phyloP scores from a whole-genome alignment of 2,797 vertebrate genomes.

The Platalea minor region DNA sequence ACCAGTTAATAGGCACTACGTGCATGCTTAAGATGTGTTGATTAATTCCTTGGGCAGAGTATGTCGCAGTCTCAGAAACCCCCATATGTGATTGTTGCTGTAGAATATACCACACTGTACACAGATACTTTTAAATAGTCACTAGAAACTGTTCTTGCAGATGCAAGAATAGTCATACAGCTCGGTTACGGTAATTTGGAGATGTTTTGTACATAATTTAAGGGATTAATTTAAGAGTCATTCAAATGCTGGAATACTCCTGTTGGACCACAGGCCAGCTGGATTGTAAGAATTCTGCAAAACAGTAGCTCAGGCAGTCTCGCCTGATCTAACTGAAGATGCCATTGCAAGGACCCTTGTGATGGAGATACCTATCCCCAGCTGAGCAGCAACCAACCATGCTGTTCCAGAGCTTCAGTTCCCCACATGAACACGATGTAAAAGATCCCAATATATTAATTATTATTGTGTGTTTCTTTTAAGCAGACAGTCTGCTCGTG shows the following conservation, averaged over 20 bases:
- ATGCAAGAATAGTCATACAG: not conserved
- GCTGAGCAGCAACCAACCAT: not conserved
- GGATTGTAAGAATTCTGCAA: not conserved
- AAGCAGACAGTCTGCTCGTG: not conserved
- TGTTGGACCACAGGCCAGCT: not conserved
- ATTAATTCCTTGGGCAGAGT: not conserved
- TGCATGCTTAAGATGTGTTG: not conserved
- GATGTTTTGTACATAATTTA: not conserved
- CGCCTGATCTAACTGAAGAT: not conserved
- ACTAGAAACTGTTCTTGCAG: not conserved
- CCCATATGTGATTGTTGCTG: not conserved
- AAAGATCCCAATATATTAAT: not conserved
- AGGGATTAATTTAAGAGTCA: too few relatives aligned
- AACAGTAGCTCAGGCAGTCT: not conserved
- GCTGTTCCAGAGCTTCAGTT: not conserved
- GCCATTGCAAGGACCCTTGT: not conserved
- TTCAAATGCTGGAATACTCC: not conserved
- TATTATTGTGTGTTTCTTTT: not conserved
- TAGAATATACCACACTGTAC: not conserved
- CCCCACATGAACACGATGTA: rapidly evolving
- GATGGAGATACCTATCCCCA: not conserved
- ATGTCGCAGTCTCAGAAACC: not conserved
- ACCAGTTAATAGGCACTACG: not conserved
- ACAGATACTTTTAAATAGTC: not conserved
- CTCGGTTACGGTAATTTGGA: not conserved